These are phyloP conservation scores for Catharus fuscescens DNA, from an alignment of 2,113 vertebrate species.

Conservation along the genomic window DNA sequence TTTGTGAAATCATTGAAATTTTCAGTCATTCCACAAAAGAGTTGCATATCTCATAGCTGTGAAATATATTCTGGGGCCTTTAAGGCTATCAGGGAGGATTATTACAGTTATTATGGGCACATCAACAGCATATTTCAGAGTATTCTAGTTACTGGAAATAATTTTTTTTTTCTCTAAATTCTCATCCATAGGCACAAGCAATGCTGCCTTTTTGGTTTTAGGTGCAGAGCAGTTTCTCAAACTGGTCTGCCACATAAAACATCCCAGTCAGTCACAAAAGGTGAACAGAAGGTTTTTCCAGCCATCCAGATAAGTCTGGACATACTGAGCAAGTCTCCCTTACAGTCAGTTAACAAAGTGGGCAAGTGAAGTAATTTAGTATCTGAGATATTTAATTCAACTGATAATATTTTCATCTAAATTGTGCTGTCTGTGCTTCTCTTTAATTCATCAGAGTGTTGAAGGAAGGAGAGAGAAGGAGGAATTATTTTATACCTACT, in stretches of 20 bases:
- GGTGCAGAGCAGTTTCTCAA: neutral
- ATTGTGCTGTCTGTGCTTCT: neutral
- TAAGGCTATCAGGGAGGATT: neutral
- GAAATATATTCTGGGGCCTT: neutral
- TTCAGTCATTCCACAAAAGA: neutral
- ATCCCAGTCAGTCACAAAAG: neutral
- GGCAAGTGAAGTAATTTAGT: neutral
- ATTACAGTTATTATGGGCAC: neutral
- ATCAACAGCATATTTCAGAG: neutral
- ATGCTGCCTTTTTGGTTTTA: neutral
- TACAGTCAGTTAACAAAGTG: neutral
- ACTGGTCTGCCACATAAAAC: neutral
- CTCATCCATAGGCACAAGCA: neutral
- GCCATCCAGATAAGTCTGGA: neutral
- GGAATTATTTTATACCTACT: neutral
- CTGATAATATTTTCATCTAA: neutral
- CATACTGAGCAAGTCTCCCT: neutral
- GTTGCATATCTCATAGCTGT: neutral
- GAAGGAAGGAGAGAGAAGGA: neutral
- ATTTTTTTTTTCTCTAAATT: neutral
- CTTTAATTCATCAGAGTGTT: neutral
- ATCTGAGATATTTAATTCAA: neutral
- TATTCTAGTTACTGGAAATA: neutral
- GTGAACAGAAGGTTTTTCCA: neutral
- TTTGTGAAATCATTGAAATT: neutral